Evolutionary conservation across 2,113 vertebrate genomes (phyloP).

Genomic region (Sakesphorus luctuosus): DNA sequence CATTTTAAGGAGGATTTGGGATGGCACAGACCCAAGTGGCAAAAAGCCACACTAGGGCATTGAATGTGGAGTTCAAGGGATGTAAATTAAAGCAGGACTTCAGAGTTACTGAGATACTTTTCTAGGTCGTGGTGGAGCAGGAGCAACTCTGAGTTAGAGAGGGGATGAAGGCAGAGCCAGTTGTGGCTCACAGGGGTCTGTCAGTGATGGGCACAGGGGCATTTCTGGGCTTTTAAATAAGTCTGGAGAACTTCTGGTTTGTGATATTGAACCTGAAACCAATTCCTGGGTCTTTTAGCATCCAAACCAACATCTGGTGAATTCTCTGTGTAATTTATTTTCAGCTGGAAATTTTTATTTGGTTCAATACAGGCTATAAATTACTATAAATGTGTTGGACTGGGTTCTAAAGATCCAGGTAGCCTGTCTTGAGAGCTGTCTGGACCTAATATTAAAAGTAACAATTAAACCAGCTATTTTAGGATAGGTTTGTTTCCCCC

Average conservation of each 20-base stretch:
- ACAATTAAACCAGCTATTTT: not conserved
- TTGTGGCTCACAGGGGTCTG: accelerated
- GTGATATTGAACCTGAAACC: not conserved
- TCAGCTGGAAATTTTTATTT: not conserved
- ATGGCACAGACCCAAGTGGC: not conserved
- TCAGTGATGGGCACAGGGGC: not conserved
- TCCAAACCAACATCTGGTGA: not conserved
- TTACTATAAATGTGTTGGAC: accelerated
- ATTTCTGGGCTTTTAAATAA: not conserved
- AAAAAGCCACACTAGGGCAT: not conserved
- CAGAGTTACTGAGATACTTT: not conserved
- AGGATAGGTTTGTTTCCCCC: not conserved
- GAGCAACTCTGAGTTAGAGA: not conserved
- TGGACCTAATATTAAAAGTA: not conserved
- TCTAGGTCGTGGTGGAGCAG: not conserved
- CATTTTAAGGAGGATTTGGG: not conserved
- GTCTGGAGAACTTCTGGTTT: not conserved
- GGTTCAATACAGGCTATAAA: not conserved
- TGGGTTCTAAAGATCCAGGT: not conserved
- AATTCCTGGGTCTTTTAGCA: not conserved
- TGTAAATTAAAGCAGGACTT: not conserved
- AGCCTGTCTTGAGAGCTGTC: not conserved
- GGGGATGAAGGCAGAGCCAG: not conserved
- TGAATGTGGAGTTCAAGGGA: not conserved
- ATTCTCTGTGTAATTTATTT: not conserved